A percentile compares a stretch with the other conserved stretches of the same genome.
These are phyloP conservation scores for Centropyge bicolor DNA, from an alignment of 2,797 vertebrate genomes.

Conservation along the genomic window DNA sequence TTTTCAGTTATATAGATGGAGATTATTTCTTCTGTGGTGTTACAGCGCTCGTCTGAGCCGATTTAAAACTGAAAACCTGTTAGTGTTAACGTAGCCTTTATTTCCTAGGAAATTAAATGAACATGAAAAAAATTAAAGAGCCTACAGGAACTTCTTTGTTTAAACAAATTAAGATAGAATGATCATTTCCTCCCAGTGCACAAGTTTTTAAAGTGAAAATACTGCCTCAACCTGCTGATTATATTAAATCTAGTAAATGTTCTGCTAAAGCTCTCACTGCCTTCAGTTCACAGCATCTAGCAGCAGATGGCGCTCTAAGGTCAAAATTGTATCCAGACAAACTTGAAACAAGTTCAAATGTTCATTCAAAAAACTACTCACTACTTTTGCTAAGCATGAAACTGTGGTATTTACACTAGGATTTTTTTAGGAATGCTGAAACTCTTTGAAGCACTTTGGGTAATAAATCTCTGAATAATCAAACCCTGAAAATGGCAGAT, in stretches of 20 bases:
- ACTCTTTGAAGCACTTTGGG: not conserved
- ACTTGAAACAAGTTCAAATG: not conserved
- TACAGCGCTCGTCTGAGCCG: no score
- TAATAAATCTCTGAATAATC: not conserved
- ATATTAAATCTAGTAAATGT: not conserved
- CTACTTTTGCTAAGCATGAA: not conserved
- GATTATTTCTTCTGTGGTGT: no score
- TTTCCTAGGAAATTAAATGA: no score
- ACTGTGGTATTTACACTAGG: not conserved
- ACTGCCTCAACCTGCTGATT: not conserved
- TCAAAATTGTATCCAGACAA: constrained; percentile 8
- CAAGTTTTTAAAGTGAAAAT: not conserved
- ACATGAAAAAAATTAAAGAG: no score
- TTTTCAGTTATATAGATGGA: no score
- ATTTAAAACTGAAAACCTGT: no score
- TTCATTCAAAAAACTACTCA: not conserved
- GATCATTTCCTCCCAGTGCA: not conserved
- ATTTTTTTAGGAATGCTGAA: not conserved
- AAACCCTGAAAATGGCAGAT: not conserved
- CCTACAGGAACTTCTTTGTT: not conserved
- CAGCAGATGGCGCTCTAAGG: constrained; percentile 62
- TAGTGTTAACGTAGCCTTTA: no score
- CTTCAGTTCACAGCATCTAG: not conserved
- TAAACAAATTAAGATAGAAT: not conserved
- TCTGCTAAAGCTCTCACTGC: not conserved